Evolutionary conservation across 1,140 invertebrate genomes (phyloP).

Genomic region (Holcopasites calliopsidis): DNA sequence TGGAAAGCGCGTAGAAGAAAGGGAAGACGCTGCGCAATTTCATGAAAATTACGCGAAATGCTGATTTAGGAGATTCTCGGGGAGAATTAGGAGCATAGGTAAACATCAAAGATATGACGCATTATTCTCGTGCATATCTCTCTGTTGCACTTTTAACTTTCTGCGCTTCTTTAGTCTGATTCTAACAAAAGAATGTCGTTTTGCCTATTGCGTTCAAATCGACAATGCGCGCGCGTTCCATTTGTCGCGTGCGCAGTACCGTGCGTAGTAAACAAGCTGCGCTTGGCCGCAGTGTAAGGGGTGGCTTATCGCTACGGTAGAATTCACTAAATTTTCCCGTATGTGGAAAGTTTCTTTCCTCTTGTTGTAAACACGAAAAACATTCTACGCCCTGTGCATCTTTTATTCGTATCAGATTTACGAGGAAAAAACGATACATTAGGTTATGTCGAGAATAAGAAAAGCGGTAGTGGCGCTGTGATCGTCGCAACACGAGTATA

Average conservation of each 20-base stretch:
- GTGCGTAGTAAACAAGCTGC: constrained; percentile 5
- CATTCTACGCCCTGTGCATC: not conserved
- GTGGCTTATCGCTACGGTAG: too few species aligned
- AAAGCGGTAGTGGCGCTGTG: constrained; percentile 54
- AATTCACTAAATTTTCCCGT: not conserved
- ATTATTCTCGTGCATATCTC: not conserved
- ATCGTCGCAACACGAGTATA: constrained; percentile 40
- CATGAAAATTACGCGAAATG: not conserved
- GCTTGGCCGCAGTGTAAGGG: not conserved
- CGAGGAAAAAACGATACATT: not conserved
- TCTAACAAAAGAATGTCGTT: not conserved
- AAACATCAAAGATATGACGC: not conserved
- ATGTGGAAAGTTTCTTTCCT: not conserved
- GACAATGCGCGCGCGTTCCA: constrained; percentile 16
- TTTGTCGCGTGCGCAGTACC: constrained; percentile 22
- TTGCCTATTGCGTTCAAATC: constrained; percentile 13
- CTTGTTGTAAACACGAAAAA: not conserved
- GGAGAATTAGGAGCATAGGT: not conserved
- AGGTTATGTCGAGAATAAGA: constrained; percentile 36
- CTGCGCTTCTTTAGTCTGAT: constrained; percentile 20
- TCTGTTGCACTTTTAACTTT: constrained; percentile 1
- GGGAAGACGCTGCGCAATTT: not conserved
- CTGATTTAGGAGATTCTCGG: constrained; percentile 4
- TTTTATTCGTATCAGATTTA: not conserved
- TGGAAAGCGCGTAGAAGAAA: not conserved